Percentiles rank a stretch among this genome's conserved stretches.
Conservation (phyloP, 2,888 invertebrate genomes). For the Drosophila borborema region DNA sequence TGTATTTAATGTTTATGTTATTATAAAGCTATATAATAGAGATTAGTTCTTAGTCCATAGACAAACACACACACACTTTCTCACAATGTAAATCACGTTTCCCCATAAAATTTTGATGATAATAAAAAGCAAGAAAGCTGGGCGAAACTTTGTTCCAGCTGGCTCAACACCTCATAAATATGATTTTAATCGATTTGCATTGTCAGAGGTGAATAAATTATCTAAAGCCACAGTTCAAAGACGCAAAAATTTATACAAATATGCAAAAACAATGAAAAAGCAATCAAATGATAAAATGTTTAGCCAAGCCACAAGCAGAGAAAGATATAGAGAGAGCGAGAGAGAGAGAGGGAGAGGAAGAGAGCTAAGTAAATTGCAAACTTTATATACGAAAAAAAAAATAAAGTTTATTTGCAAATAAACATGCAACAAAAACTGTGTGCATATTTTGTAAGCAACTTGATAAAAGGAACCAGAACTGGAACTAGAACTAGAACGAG, state of each 20-base stretch:
- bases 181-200: conserved; percentile 74
- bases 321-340: neutral
- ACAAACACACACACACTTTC: neutral
- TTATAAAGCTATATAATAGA: neutral
- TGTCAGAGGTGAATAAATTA: conserved; percentile 37
- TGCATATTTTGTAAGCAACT: conserved; percentile 47
- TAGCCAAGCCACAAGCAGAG: conserved; percentile 15
- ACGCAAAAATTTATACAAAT: conserved; percentile 43
- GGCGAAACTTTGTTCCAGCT: conserved; percentile 33
- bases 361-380: conserved; percentile 43
- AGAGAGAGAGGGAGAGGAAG: conserved; percentile 4
- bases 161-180: conserved; percentile 62
- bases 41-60: neutral
- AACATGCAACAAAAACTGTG: conserved; percentile 20
- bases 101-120: conserved; percentile 10
- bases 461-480: conserved; percentile 27
- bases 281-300: conserved; percentile 67
- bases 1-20: no score
- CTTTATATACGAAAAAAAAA: conserved; percentile 33
- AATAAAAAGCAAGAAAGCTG: conserved; percentile 3
- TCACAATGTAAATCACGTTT: neutral
- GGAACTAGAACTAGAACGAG: neutral
- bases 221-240: conserved; percentile 11
- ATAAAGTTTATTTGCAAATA: conserved; percentile 50
- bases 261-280: conserved; percentile 77